Evolutionary conservation across 2,797 vertebrate species (phyloP).

Genomic region (Acanthurus leucopareius): DNA sequence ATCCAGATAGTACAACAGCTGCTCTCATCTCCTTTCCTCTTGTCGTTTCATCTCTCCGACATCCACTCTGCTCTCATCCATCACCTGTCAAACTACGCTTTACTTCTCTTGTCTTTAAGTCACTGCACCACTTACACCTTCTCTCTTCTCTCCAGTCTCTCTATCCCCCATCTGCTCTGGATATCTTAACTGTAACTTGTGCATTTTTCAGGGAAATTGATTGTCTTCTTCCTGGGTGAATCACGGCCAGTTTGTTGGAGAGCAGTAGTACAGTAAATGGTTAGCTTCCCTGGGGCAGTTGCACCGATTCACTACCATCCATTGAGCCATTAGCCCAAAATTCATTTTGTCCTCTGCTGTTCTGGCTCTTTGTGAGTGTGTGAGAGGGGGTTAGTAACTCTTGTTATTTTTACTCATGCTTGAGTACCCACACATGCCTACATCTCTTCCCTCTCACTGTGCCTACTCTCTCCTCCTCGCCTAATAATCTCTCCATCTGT

Average conservation of each 20-base stretch:
- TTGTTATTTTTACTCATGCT: conserved; percentile 61
- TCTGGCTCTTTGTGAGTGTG: conserved; percentile 46
- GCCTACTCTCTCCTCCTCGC: conserved; percentile 38
- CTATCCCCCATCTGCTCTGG: neutral
- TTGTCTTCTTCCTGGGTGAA: conserved; percentile 21
- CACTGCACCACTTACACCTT: neutral
- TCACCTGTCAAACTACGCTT: conserved; percentile 5
- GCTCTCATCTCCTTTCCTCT: conserved; percentile 35
- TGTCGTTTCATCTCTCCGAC: conserved; percentile 7
- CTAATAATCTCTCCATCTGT: conserved; percentile 45
- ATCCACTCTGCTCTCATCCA: conserved; percentile 9
- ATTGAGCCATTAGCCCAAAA: conserved; percentile 54
- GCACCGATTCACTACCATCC: conserved; percentile 44
- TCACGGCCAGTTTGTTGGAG: conserved; percentile 40
- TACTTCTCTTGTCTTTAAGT: neutral
- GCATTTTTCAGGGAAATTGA: neutral
- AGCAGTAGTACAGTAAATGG: conserved; percentile 54
- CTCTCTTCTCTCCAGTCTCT: neutral
- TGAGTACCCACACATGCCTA: conserved; percentile 43
- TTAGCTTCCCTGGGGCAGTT: conserved; percentile 41
- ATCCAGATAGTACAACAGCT: conserved; percentile 51
- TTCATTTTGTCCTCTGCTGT: conserved; percentile 50
- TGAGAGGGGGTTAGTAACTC: conserved; percentile 48
- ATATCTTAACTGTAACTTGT: neutral
- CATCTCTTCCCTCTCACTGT: conserved; percentile 30